phyloP scores from a whole-genome alignment of 2,888 invertebrate genomes.

The Bellardia pandia region DNA sequence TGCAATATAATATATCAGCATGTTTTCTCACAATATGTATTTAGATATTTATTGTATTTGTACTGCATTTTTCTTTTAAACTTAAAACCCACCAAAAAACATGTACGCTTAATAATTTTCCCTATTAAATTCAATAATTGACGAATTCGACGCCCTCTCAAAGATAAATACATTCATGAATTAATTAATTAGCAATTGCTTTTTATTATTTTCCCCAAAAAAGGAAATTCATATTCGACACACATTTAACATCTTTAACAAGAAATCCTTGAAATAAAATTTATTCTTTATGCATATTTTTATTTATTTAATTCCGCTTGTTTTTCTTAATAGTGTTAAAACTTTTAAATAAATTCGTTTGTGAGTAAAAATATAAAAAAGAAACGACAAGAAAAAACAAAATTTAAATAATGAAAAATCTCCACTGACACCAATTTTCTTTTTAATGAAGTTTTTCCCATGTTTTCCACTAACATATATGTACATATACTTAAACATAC shows the following conservation, averaged over 20 bases:
- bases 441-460: slow-evolving; percentile 60
- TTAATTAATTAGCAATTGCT: not conserved
- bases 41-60: too few species aligned
- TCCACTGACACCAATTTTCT: slow-evolving; percentile 64
- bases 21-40: too few species aligned
- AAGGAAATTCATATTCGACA: not conserved
- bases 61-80: too few species aligned
- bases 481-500: not conserved
- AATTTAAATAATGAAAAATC: slow-evolving; percentile 48
- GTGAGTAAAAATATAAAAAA: not conserved
- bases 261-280: slow-evolving; percentile 34
- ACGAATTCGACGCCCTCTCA: too few species aligned
- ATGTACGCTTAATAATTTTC: too few species aligned
- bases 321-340: slow-evolving; percentile 30
- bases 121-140: too few species aligned
- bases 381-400: not conserved
- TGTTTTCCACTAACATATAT: slow-evolving; percentile 4
- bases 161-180: not conserved
- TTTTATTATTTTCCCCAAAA: not conserved
- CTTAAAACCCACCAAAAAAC: too few species aligned
- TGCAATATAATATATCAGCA: too few species aligned
- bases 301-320: not conserved
- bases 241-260: slow-evolving; percentile 11
- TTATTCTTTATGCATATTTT: not conserved
- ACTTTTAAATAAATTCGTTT: slow-evolving; percentile 47